phyloP scores from a whole-genome alignment of 1,140 invertebrate genomes.

The Eulimnadia texana region DNA sequence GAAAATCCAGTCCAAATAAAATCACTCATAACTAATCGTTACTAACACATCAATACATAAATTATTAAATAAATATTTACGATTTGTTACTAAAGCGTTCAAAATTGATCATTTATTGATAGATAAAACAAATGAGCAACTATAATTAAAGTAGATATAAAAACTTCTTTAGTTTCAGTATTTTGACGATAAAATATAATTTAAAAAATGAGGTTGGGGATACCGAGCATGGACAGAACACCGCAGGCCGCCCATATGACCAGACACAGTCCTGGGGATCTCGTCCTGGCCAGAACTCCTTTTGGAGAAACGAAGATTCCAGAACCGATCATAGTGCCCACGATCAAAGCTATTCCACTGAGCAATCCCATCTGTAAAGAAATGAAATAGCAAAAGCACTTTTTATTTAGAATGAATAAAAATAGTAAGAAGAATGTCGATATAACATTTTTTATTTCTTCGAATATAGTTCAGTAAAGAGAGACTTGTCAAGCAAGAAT shows the following conservation, averaged over 20 bases:
- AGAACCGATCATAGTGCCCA: slow-evolving; percentile 40
- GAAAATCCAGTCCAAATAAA: too few relatives aligned
- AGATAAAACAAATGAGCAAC: neutral
- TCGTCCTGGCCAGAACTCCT: slow-evolving; percentile 57
- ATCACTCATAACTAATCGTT: too few relatives aligned
- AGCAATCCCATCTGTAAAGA: neutral
- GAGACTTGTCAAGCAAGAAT: too few relatives aligned
- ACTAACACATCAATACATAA: too few relatives aligned
- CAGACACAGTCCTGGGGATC: slow-evolving; percentile 68
- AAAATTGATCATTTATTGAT: too few relatives aligned
- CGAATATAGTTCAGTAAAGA: neutral
- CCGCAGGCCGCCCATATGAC: slow-evolving; percentile 71
- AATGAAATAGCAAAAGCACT: neutral
- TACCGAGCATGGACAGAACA: slow-evolving; percentile 62
- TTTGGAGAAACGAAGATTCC: slow-evolving; percentile 83
- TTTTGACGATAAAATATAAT: neutral
- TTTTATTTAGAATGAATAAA: neutral
- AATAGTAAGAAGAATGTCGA: neutral
- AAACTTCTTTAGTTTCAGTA: neutral
- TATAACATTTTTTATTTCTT: neutral
- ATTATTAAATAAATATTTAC: too few relatives aligned
- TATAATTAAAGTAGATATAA: neutral
- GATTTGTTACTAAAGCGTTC: too few relatives aligned
- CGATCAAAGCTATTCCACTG: neutral
- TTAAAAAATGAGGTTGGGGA: too few relatives aligned